Percentiles rank a stretch among this genome's conserved stretches.
phyloP scores from a whole-genome alignment of 2,113 vertebrate genomes.

The Callipepla squamata region DNA sequence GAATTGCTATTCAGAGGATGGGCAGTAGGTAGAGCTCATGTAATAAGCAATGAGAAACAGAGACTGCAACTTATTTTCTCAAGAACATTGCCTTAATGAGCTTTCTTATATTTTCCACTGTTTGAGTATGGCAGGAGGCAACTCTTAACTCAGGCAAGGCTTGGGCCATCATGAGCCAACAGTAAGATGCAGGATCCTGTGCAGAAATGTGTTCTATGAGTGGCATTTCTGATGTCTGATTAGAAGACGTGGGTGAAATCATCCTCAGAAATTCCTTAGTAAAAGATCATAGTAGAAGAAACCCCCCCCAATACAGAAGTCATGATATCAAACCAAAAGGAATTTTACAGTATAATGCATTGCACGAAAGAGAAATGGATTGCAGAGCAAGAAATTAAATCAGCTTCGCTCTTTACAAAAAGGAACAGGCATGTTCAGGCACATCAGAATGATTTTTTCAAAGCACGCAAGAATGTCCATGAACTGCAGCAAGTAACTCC shows the following conservation, averaged over 20 bases:
- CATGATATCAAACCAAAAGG: neutral
- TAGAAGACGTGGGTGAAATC: neutral
- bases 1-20: neutral
- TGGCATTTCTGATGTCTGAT: neutral
- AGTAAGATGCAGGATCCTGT: neutral
- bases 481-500: neutral
- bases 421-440: slow-evolving; percentile 26
- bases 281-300: neutral
- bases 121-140: neutral
- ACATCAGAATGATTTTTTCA: neutral
- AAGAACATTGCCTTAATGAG: neutral
- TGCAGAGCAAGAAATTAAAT: slow-evolving; percentile 28
- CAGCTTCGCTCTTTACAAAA: neutral
- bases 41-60: neutral
- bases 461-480: neutral
- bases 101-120: neutral
- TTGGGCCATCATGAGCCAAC: neutral
- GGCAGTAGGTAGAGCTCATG: slow-evolving; percentile 65
- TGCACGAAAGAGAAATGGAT: slow-evolving; percentile 21
- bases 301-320: neutral
- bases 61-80: neutral
- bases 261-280: neutral
- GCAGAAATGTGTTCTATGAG: neutral
- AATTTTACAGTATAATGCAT: neutral
- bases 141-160: neutral